Percentiles rank a stretch among this genome's conserved stretches.
phyloP scores from a whole-genome alignment of 2,797 vertebrate species.

The Pangasius sanitwongsei region DNA sequence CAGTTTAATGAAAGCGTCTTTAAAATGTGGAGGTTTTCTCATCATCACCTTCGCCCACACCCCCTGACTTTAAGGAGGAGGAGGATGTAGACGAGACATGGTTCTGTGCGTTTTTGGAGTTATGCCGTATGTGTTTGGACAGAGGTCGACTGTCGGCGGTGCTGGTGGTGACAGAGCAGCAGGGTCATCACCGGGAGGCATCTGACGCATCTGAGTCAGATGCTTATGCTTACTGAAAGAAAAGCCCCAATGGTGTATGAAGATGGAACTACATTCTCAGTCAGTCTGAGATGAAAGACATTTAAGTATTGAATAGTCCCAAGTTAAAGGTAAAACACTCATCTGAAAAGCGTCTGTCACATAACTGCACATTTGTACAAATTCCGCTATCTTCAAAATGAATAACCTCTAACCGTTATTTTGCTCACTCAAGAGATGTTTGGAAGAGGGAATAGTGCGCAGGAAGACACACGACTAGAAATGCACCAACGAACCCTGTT shows the following conservation, averaged over 20 bases:
- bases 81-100: not conserved
- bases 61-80: not conserved
- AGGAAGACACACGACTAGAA: not conserved
- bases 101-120: not conserved
- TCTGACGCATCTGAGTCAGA: not conserved
- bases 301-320: not conserved
- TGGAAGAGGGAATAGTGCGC: no score
- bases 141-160: not conserved
- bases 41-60: not conserved
- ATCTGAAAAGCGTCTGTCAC: not conserved
- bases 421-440: not conserved
- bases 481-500: not conserved
- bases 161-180: not conserved
- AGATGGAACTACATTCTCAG: not conserved
- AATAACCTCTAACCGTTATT: not conserved
- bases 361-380: not conserved
- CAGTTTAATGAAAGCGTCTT: not conserved
- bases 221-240: not conserved
- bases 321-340: not conserved
- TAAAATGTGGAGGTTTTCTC: not conserved
- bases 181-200: not conserved
- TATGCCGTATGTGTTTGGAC: not conserved
- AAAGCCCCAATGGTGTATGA: not conserved
- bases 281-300: not conserved
- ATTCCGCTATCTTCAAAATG: not conserved